Conservation (phyloP, 2,888 invertebrate species). For the Tenodera sinensis region DNA sequence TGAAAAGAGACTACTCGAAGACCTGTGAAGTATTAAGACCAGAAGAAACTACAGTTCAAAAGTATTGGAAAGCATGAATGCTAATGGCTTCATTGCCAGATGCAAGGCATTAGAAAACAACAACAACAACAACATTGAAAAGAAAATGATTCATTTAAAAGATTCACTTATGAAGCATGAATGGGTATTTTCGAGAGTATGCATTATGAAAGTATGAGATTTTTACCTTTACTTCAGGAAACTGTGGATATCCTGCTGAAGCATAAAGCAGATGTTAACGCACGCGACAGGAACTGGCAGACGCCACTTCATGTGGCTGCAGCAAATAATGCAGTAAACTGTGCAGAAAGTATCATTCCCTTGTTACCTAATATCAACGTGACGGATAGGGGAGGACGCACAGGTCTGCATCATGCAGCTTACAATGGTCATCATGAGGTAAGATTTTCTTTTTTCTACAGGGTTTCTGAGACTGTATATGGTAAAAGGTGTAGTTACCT, state of each 20-base stretch:
- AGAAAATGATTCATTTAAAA: no score
- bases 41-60: no score
- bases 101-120: no score
- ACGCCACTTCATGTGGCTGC: constrained; percentile 60
- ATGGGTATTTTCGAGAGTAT: no score
- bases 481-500: background rate
- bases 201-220: background rate
- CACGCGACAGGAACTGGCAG: constrained; percentile 60
- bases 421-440: constrained; percentile 56
- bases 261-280: constrained; percentile 56
- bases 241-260: constrained; percentile 52
- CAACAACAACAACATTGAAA: no score
- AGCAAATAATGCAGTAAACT: constrained; percentile 57
- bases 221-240: constrained; percentile 38
- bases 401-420: constrained; percentile 61
- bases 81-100: no score
- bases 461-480: background rate
- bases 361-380: constrained; percentile 49
- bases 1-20: no score
- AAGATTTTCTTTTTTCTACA: background rate
- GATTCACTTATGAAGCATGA: no score
- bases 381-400: constrained; percentile 56
- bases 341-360: constrained; percentile 52
- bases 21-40: no score
- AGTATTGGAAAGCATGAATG: no score